Conservation (phyloP, 2,113 vertebrate genomes). For the Phoxinus phoxinus region DNA sequence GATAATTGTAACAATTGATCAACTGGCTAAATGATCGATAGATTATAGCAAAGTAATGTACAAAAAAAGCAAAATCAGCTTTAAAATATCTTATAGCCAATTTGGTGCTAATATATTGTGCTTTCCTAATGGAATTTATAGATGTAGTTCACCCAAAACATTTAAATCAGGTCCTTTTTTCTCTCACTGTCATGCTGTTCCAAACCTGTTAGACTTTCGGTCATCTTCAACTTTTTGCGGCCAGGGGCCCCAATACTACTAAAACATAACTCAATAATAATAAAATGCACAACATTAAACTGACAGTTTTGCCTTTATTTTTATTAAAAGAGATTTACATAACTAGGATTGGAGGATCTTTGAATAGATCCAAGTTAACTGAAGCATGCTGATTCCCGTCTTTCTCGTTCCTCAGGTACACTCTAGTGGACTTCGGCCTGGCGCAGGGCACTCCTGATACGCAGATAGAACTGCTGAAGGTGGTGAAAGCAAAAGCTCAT, state of each 20-base stretch:
- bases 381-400: neutral
- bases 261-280: no score
- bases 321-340: no score
- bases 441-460: constrained; percentile 94
- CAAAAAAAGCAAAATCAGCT: neutral
- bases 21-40: neutral
- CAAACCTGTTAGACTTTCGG: neutral
- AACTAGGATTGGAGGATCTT: neutral
- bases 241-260: no score
- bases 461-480: constrained; percentile 90
- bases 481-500: constrained; percentile 80
- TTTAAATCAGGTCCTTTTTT: neutral
- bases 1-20: neutral
- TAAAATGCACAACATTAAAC: no score
- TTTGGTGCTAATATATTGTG: neutral
- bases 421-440: constrained; percentile 96
- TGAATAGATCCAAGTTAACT: neutral
- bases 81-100: neutral
- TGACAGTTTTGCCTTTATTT: no score
- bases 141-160: no score
- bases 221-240: neutral
- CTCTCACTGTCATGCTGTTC: neutral
- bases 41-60: neutral
- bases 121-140: neutral
- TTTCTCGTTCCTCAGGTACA: constrained; percentile 78